Base-by-base conservation (phyloP, 2,888 invertebrate species). In the Laspeyria flexula region DNA sequence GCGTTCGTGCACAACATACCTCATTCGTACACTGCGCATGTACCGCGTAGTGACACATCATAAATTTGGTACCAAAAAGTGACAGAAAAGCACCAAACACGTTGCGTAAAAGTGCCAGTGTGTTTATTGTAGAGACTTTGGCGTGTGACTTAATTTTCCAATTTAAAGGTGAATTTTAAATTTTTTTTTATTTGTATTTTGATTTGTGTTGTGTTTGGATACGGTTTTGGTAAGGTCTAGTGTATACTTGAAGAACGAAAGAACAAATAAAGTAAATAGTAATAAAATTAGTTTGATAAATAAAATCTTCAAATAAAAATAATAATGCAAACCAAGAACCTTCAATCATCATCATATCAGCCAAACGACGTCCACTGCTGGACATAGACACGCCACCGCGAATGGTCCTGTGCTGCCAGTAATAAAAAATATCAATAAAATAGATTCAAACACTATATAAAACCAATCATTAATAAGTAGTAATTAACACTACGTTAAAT, bases 91-190 rank as follows among this genome's bases (percentile, higher is more conserved):
- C 75, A 55, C 60, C 73, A 82, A 91, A 86, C 79, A 91, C 89
- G 89, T 86, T 86, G 75, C 90, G 88, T 73, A 77, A 85, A 78
- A 89, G 89, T 88, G 90, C 85, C 77, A 87, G 89, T 89, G 90
- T 90, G 73, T 77, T 69, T 78, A 81, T 85, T 65, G 89, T 91
- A 76, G 91, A 92, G 82, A 84, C 81, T 80, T 90, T 91, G 90
- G 88, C 86, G 80, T 81, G 90, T 88, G 88, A 90, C 79, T 83
- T 92, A 75, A 74, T 90, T 75, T 92, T 92, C 79, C 73, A 89
- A 71, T 92, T 84, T 61, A 80, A 86, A 92, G 91, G 91, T 92
- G 88, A 88, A 67, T 83, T 68, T 62, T 61, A 66, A 56, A 62
- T 39, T 43, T 42, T 55, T 40, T 49, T 30, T 55, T 54, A 39